A percentile compares a stretch with the other conserved stretches of the same genome.
Conservation (phyloP, 2,888 invertebrate genomes). For the Cantharis rufa region DNA sequence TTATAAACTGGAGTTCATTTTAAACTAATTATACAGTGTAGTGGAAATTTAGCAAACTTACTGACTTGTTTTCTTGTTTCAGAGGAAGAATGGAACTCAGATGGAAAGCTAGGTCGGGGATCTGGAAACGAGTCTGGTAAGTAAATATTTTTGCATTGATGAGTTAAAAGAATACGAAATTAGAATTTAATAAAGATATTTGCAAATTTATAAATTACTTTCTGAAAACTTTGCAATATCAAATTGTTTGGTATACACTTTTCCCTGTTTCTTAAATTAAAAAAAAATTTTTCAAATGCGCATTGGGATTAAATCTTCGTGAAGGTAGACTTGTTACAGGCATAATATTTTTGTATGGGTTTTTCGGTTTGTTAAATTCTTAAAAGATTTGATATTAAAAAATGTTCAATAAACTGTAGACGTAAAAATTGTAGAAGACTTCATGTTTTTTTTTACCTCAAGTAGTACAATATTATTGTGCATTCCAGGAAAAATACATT, state of each 20-base stretch:
- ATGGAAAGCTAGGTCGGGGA: constrained; percentile 58
- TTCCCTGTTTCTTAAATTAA: not conserved
- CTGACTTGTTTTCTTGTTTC: constrained; percentile 48
- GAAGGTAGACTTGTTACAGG: not conserved
- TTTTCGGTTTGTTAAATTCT: not conserved
- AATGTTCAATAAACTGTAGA: not conserved
- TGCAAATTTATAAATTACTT: not conserved
- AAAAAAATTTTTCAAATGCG: not conserved
- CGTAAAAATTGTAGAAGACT: not conserved
- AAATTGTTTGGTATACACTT: not conserved
- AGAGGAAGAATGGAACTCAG: constrained; percentile 68
- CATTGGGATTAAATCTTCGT: not conserved
- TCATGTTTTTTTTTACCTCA: not conserved
- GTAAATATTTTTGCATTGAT: constrained; percentile 33
- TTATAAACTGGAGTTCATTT: constrained; percentile 16
- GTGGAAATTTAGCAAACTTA: constrained; percentile 14
- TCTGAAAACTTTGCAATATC: not conserved
- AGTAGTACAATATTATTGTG: not conserved
- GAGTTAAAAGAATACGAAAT: not conserved
- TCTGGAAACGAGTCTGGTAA: constrained; percentile 54
- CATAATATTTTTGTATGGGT: not conserved
- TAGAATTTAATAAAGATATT: not conserved
- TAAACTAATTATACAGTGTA: constrained; percentile 20
- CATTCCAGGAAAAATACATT: not conserved
- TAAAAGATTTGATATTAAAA: not conserved